Percentiles rank a stretch among this genome's conserved stretches.
Evolutionary conservation across 1,140 invertebrate genomes (phyloP).

Genomic region (Drosophila kurseongensis): DNA sequence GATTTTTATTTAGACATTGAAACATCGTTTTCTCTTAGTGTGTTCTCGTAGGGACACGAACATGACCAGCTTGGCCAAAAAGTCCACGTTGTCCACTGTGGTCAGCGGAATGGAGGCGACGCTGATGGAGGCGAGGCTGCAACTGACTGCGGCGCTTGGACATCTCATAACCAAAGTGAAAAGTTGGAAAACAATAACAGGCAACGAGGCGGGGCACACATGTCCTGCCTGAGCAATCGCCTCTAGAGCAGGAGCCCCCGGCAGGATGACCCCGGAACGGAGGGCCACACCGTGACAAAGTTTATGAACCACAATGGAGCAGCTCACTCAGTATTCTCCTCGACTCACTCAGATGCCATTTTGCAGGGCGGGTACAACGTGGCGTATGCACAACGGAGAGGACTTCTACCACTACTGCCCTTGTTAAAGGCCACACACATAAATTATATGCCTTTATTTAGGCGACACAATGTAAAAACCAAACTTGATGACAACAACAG

Average conservation of each 20-base stretch:
- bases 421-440: slow-evolving; percentile 35
- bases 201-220: slow-evolving; percentile 24
- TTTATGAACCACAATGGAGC: slow-evolving; percentile 12
- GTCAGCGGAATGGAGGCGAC: slow-evolving; percentile 22
- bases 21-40: slow-evolving; percentile 1
- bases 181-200: slow-evolving; percentile 55
- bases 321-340: slow-evolving; percentile 27
- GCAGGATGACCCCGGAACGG: slow-evolving; percentile 6
- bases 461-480: slow-evolving; percentile 51
- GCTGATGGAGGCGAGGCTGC: slow-evolving; percentile 24
- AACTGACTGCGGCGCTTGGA: slow-evolving; percentile 44
- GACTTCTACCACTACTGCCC: neutral
- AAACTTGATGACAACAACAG: slow-evolving; percentile 42
- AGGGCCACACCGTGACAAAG: slow-evolving; percentile 23
- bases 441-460: slow-evolving; percentile 55
- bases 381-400: slow-evolving; percentile 39
- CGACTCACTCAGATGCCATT: neutral
- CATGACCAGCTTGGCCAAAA: slow-evolving; percentile 36
- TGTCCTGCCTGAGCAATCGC: slow-evolving; percentile 29
- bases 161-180: slow-evolving; percentile 61
- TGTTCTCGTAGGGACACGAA: slow-evolving; percentile 2
- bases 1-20: no score
- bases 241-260: slow-evolving; percentile 4
- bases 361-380: slow-evolving; percentile 19
- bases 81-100: slow-evolving; percentile 36